phyloP scores from a whole-genome alignment of 1,140 invertebrate species.

The Drosophila burlai region DNA sequence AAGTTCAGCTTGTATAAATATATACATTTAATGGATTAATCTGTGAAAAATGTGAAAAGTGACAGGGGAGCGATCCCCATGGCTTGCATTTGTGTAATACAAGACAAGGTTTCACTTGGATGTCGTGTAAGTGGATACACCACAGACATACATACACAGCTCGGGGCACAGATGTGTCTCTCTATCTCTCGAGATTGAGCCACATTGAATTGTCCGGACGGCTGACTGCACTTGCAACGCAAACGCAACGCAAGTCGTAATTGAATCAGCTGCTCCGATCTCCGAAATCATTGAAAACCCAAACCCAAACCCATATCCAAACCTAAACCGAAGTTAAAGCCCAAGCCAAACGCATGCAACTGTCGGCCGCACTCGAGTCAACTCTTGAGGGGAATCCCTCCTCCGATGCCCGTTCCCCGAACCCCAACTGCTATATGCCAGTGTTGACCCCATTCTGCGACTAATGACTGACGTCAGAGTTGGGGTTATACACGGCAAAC shows the following conservation, averaged over 20 bases:
- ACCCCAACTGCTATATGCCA: constrained; percentile 24
- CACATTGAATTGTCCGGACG: constrained; percentile 48
- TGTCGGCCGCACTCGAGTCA: constrained; percentile 31
- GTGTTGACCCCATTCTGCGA: constrained; percentile 66
- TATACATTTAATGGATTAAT: constrained; percentile 30
- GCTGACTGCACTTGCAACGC: constrained; percentile 42
- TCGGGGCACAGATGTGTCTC: constrained; percentile 12
- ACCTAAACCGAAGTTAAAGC: constrained; percentile 4
- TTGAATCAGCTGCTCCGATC: constrained; percentile 44
- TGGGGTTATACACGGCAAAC: constrained; percentile 1
- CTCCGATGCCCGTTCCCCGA: background rate
- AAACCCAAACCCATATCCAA: background rate
- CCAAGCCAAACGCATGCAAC: constrained; percentile 44
- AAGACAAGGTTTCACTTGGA: constrained; percentile 35
- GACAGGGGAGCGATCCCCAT: constrained; percentile 14
- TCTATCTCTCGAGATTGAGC: constrained; percentile 34
- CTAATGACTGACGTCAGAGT: constrained; percentile 41
- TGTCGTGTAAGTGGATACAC: constrained; percentile 43
- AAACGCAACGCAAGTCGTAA: constrained; percentile 21
- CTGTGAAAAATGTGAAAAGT: constrained; percentile 10
- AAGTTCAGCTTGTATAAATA: constrained; percentile 28
- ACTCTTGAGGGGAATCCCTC: constrained; percentile 11
- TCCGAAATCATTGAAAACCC: constrained; percentile 25
- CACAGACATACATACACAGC: background rate
- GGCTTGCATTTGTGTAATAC: constrained; percentile 25